Conservation (phyloP, 2,797 vertebrate genomes). For the Parauchenoglanis ngamensis region DNA sequence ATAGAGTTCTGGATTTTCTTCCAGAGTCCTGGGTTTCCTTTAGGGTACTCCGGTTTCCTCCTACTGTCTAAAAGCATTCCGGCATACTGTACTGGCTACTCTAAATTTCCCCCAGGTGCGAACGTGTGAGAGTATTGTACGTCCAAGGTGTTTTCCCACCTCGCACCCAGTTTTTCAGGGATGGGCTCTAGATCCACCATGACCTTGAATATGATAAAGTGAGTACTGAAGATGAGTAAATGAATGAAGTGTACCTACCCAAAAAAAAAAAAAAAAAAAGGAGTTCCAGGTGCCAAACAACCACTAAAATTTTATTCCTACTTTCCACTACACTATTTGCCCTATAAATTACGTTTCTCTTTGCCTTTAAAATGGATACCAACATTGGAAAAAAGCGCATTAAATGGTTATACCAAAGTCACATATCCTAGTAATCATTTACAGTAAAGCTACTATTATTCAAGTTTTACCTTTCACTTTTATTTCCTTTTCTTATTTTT, state of each 20-base stretch:
- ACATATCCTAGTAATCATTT: background rate
- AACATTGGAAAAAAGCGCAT: background rate
- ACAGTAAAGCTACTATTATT: background rate
- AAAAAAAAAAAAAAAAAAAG: too few relatives aligned
- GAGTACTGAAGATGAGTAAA: background rate
- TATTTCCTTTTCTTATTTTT: slow-evolving; percentile 7
- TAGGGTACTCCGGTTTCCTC: background rate
- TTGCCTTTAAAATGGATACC: background rate
- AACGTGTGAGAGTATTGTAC: background rate
- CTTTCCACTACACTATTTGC: background rate
- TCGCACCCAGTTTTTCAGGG: background rate
- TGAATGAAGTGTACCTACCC: background rate
- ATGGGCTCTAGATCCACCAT: background rate
- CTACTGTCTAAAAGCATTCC: background rate
- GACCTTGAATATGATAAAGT: background rate
- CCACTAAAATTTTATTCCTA: background rate
- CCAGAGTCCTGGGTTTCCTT: background rate
- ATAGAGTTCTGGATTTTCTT: background rate
- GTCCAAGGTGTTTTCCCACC: background rate
- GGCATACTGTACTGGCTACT: background rate
- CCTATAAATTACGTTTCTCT: background rate
- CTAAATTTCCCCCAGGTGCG: background rate
- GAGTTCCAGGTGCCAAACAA: background rate
- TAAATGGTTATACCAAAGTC: background rate
- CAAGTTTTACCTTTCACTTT: background rate